Evolutionary conservation across 2,888 invertebrate genomes (phyloP), one percentile per base, ranked within the genome.

Genomic region (Dione vanillae): DNA sequence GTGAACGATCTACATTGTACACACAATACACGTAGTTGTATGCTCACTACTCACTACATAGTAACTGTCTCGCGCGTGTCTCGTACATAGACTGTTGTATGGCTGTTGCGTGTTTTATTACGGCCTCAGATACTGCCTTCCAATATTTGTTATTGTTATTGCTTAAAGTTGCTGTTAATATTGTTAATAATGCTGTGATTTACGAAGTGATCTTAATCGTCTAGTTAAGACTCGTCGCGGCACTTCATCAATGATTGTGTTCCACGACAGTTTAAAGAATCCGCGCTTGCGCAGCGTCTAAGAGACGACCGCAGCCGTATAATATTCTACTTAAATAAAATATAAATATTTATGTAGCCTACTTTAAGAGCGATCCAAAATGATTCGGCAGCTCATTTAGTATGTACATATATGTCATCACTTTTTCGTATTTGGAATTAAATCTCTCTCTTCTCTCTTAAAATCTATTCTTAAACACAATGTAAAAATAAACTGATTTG

Each of bases 381-480:
- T 1, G 37, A 16, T n/a, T 35, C 54, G 11, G 11, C 37, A 11
- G 11, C 16, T 16, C 37, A 56, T 37, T 40, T 54, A 16, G 35
- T 37, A 56, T 12, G 11, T 12, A 11, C 37, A 40, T 12, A 11
- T 16, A 40, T 11, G n/a, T 10, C n/a, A 54, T 37, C 35, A 54
- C 54, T 54, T 54, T 54, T 37, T 16, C n/a, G 35, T 37, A n/a
- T 54, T 54, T 54, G n/a, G 11, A 54, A 37, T 40, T 56, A 37
- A n/a, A 16, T 12, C 56, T 40, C 37, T 16, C 27, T 27, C 27
- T 27, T 27, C n/a, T n/a, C n/a, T n/a, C n/a, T n/a, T n/a, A n/a
- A 27, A 27, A 3, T 27, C 27, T 27, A 27, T 27, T 27, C 2
- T 27, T 27, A 27, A 27, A 2, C 27, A 27, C 27, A 5, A 27